A percentile compares a stretch with the other conserved stretches of the same genome.
Evolutionary conservation across 2,888 invertebrate genomes (phyloP).

Genomic region (Morinoia aosen): DNA sequence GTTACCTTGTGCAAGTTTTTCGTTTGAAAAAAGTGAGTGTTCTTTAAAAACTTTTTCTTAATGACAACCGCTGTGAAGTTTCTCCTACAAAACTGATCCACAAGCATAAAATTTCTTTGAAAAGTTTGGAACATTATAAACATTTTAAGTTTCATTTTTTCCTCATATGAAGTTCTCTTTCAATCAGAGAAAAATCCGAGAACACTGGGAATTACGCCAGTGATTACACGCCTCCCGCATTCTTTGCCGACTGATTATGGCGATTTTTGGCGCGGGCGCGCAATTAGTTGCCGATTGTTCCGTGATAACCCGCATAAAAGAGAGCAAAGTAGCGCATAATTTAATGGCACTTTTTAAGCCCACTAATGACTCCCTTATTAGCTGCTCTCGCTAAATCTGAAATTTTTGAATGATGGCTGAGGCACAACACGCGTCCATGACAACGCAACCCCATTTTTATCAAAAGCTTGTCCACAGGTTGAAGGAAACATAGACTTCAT

Average conservation of each 20-base stretch:
- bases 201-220: not conserved
- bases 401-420: not conserved
- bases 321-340: slow-evolving; percentile 6
- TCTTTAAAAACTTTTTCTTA: not conserved
- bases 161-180: not conserved
- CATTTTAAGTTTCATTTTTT: not conserved
- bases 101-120: not conserved
- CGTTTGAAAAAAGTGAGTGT: not conserved
- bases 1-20: not conserved
- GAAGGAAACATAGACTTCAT: not conserved
- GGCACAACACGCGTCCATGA: not conserved
- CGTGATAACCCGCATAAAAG: slow-evolving; percentile 17
- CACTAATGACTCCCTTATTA: slow-evolving; percentile 12
- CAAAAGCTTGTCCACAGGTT: not conserved
- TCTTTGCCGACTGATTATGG: slow-evolving; percentile 12
- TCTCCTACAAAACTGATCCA: not conserved
- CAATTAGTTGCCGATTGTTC: slow-evolving; percentile 17
- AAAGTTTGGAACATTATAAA: not conserved
- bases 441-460: not conserved
- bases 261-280: not conserved
- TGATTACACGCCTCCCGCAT: slow-evolving; percentile 8
- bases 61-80: not conserved
- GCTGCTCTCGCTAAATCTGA: not conserved
- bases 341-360: not conserved
- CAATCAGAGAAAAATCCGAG: not conserved